Evolutionary conservation across 2,888 invertebrate species (phyloP).

Genomic region (Acronicta aceris): DNA sequence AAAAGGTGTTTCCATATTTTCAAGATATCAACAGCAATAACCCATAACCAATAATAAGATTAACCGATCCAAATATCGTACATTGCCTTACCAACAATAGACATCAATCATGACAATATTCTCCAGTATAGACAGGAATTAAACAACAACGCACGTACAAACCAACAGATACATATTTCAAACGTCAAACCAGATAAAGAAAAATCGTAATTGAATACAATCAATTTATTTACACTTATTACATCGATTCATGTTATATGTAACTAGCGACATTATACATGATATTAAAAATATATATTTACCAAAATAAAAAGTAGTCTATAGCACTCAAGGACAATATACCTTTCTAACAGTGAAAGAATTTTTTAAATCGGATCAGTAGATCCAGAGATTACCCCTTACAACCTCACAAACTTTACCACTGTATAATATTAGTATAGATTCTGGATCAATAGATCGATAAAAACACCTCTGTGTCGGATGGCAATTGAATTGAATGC

Average conservation of each 20-base stretch:
- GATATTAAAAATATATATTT: too few relatives aligned
- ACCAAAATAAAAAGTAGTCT: too few relatives aligned
- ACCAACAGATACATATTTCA: constrained; percentile 12
- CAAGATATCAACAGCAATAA: constrained; percentile 16
- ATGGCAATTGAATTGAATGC: constrained; percentile 43
- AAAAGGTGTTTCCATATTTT: constrained; percentile 13
- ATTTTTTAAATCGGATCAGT: too few relatives aligned
- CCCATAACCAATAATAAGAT: background rate
- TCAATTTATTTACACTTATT: constrained; percentile 28
- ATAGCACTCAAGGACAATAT: too few relatives aligned
- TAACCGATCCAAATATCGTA: constrained; percentile 12
- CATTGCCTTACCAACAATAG: constrained; percentile 18
- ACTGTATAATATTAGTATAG: too few relatives aligned
- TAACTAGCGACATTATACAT: too few relatives aligned
- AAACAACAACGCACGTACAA: constrained; percentile 14
- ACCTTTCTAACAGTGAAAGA: too few relatives aligned
- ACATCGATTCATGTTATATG: constrained; percentile 35
- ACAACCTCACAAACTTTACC: too few relatives aligned
- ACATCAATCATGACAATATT: constrained; percentile 21
- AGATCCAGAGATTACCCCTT: too few relatives aligned
- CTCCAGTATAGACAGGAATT: constrained; percentile 1
- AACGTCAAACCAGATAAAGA: constrained; percentile 16
- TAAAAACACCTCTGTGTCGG: constrained; percentile 45
- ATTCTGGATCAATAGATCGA: constrained; percentile 38
- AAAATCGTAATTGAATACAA: constrained; percentile 15